A percentile compares a stretch with the other conserved stretches of the same genome.
Evolutionary conservation across 2,888 invertebrate genomes (phyloP).

Genomic region (Diabrotica balteata): DNA sequence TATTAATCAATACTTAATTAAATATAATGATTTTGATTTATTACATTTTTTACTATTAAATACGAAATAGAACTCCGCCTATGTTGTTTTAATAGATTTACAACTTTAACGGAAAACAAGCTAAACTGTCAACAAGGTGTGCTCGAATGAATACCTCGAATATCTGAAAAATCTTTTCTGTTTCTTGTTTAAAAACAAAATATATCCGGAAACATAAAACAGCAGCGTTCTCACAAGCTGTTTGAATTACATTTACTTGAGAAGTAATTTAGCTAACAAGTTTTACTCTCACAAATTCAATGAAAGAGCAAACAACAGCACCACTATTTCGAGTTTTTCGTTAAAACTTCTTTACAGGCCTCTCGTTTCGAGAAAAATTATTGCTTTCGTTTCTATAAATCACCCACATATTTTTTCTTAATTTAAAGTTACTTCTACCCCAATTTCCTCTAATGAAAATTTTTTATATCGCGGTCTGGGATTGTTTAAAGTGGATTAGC

Average conservation of each 20-base stretch:
- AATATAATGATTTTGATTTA: no score
- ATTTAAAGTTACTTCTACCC: not conserved
- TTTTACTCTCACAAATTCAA: slow-evolving; percentile 1
- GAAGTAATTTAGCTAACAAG: slow-evolving; percentile 1
- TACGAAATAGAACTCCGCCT: no score
- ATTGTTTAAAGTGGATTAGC: no score
- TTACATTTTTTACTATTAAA: no score
- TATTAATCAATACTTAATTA: no score
- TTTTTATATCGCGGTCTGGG: not conserved
- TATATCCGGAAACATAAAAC: not conserved
- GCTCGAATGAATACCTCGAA: no score
- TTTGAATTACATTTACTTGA: not conserved
- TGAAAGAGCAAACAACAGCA: not conserved
- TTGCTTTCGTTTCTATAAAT: not conserved
- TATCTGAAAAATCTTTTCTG: no score
- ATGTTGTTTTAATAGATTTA: no score
- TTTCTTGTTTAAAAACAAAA: not conserved
- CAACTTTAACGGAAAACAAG: no score
- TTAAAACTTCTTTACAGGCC: not conserved
- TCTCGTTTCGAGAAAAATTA: not conserved
- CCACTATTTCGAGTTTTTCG: not conserved
- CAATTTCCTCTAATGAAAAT: slow-evolving; percentile 1
- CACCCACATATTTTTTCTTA: not conserved
- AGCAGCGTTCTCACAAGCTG: not conserved
- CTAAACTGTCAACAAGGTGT: no score